Conservation (phyloP, 2,888 invertebrate species). For the Latrodectus elegans region DNA sequence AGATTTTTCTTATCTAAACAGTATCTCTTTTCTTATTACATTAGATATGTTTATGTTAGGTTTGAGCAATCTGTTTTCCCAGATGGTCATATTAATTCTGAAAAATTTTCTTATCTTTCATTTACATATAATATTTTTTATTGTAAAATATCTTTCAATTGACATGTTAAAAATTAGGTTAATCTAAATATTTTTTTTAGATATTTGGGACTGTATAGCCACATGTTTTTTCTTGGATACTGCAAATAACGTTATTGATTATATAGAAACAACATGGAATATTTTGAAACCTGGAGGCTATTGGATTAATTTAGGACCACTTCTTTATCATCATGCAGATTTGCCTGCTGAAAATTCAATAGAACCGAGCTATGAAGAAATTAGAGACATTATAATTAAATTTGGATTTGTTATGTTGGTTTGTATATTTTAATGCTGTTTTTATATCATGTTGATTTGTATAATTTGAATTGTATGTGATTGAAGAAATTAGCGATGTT, state of each 20-base stretch:
- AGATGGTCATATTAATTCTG: too few species aligned
- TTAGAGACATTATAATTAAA: conserved; percentile 84
- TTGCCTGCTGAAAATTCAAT: conserved; percentile 90
- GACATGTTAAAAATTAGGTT: too few species aligned
- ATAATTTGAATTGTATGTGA: too few species aligned
- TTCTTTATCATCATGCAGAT: conserved; percentile 91
- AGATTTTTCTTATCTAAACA: too few species aligned
- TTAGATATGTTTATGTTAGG: too few species aligned
- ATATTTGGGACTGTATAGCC: conserved; percentile 92
- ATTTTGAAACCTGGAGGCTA: conserved; percentile 87
- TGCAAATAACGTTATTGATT: conserved; percentile 95
- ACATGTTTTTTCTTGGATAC: conserved; percentile 99
- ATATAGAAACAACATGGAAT: conserved; percentile 92
- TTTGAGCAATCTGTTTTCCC: too few species aligned
- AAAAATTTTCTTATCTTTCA: too few species aligned
- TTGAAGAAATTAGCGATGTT: too few species aligned
- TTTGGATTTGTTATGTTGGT: conserved; percentile 81
- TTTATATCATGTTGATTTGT: too few species aligned
- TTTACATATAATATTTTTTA: too few species aligned
- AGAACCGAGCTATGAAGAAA: conserved; percentile 92
- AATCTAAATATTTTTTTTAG: conserved; percentile 72
- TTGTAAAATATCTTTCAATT: too few species aligned
- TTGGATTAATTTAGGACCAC: conserved; percentile 81
- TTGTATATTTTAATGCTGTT: conserved; percentile 60
- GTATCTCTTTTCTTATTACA: too few species aligned